Evolutionary conservation across 2,113 vertebrate species (phyloP), one percentile per base, ranked within the genome.

Genomic region (Sterna hirundo): DNA sequence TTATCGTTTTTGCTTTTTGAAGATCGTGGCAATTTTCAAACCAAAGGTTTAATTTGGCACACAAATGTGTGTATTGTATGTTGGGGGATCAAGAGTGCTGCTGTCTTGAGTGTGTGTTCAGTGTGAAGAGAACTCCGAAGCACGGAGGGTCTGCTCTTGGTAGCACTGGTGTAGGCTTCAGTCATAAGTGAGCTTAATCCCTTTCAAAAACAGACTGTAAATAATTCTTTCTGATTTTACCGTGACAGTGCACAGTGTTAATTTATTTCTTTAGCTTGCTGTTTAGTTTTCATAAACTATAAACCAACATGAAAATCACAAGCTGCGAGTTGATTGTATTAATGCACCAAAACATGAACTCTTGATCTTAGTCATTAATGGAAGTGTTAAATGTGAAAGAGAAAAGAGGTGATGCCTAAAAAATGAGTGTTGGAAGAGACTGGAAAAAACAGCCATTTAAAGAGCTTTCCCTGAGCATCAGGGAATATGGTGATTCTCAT

Each of bases 401-500:
- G 54, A 80, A 94, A 95, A 38, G 51, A 94, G 80, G n/a, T 40
- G 65, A 38, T 79, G 86, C 54, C 64, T 82, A 58, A 66, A 86
- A 89, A 87, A 80, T 27, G 3, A 49, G 21, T n/a, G 74, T 70
- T 88, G 47, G 66, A 93, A 88, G 51, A 71, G 40, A 51, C 42
- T 83, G 61, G 29, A 25, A 78, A 94, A 94, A 86, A 8, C 44
- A 74, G 58, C 15, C 71, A 58, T 91, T 90, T 83, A 89, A 91
- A 96, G 66, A 83, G 86, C 86, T 93, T 94, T 90, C n/a, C 51
- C 58, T 51, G 49, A 93, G 58, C 84, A 70, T 80, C 62, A 74
- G 89, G 91, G 94, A 87, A 70, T 83, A 61, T 25, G 29, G 36
- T 25, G 57, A 95, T 91, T 85, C 96, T 96, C 86, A 51, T 0